phyloP scores from a whole-genome alignment of 2,797 vertebrate genomes.

The Paedocypris micromegethes region DNA sequence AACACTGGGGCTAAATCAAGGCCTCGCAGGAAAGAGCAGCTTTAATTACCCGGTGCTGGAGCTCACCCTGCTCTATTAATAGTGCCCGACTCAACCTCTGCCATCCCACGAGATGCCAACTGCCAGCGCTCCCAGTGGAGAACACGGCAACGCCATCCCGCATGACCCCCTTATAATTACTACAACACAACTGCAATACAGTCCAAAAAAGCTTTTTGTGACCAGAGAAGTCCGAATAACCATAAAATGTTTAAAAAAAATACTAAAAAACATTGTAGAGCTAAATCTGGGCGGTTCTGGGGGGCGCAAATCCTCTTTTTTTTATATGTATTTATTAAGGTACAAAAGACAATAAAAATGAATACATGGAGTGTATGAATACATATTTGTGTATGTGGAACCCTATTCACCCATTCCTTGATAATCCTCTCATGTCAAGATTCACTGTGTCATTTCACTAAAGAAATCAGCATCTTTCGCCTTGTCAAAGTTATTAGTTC shows the following conservation, averaged over 20 bases:
- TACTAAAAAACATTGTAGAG: too few species aligned
- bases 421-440: too few species aligned
- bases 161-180: slow-evolving; percentile 27
- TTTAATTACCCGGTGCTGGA: slow-evolving; percentile 30
- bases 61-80: slow-evolving; percentile 35
- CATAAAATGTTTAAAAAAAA: background rate
- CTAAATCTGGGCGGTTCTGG: too few species aligned
- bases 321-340: too few species aligned
- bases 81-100: slow-evolving; percentile 25
- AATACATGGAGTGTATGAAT: too few species aligned
- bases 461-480: too few species aligned
- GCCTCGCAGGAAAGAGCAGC: slow-evolving; percentile 35
- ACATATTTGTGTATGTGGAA: too few species aligned
- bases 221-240: slow-evolving; percentile 1
- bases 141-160: slow-evolving; percentile 31
- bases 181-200: slow-evolving; percentile 24
- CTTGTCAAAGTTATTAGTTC: too few species aligned
- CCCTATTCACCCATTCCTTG: too few species aligned
- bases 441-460: too few species aligned
- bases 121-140: slow-evolving; percentile 30
- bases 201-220: slow-evolving; percentile 18
- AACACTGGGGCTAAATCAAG: slow-evolving; percentile 40
- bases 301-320: too few species aligned
- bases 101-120: slow-evolving; percentile 16
- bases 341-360: too few species aligned